phyloP scores from a whole-genome alignment of 2,113 vertebrate genomes.

The Mastomys coucha region DNA sequence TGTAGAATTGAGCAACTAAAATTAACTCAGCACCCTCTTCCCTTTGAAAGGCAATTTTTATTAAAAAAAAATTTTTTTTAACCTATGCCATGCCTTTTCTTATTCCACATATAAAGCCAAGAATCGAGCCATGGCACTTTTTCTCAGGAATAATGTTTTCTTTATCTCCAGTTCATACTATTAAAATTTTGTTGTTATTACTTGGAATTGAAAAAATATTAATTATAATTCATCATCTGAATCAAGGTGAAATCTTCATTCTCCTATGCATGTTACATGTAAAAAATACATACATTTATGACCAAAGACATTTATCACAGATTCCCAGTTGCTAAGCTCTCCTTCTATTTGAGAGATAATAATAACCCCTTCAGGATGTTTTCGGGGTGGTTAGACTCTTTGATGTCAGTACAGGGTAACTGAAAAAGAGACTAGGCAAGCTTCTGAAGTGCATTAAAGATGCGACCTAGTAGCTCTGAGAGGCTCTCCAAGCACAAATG shows the following conservation, averaged over 20 bases:
- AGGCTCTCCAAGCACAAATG: neutral
- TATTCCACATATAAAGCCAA: neutral
- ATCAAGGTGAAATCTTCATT: neutral
- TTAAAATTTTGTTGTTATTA: neutral
- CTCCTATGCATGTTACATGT: fast-evolving
- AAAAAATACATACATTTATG: neutral
- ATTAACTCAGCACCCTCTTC: neutral
- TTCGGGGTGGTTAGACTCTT: neutral
- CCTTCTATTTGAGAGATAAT: conserved; percentile 39
- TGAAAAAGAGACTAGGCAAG: too few relatives aligned
- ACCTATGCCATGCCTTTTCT: neutral
- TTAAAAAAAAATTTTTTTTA: neutral
- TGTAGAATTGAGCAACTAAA: conserved; percentile 4
- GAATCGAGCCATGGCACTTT: neutral
- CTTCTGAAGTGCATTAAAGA: neutral
- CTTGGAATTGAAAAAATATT: conserved; percentile 8
- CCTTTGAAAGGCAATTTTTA: conserved; percentile 45
- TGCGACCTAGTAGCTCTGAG: fast-evolving
- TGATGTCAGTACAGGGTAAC: neutral
- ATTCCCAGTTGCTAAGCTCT: neutral
- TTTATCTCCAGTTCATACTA: neutral
- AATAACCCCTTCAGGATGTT: neutral
- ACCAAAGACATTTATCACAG: neutral
- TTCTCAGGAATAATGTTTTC: neutral
- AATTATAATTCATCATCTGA: neutral